Conservation (phyloP, 2,113 vertebrate genomes). For the Proterorhinus semilunaris region DNA sequence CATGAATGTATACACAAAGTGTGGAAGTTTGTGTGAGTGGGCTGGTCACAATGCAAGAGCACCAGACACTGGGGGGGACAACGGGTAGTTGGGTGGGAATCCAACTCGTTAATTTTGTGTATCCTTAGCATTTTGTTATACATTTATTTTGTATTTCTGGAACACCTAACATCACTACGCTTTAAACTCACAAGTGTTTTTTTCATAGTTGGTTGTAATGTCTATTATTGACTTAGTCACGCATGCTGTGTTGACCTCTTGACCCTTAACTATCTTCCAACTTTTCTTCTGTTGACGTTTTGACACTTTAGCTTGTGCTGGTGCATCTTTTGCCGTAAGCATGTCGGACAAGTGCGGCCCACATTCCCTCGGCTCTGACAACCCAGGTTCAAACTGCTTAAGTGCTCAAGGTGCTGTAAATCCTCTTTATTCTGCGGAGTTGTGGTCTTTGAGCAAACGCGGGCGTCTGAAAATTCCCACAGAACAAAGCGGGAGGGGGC, state of each 20-base stretch:
- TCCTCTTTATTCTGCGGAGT: constrained; percentile 66
- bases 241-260: not conserved
- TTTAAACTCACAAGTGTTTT: not conserved
- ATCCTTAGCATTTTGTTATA: no score
- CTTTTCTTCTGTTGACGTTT: not conserved
- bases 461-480: constrained; percentile 71
- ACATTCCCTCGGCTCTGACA: constrained; percentile 42
- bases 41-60: no score
- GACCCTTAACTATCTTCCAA: not conserved
- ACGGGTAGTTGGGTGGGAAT: no score
- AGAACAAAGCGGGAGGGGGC: constrained; percentile 45
- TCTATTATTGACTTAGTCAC: not conserved
- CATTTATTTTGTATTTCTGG: not conserved
- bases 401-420: constrained; percentile 59
- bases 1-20: not conserved
- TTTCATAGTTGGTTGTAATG: not conserved
- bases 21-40: not conserved
- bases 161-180: not conserved
- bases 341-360: constrained; percentile 15
- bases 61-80: no score
- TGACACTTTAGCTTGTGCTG: not conserved
- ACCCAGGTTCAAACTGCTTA: constrained; percentile 50
- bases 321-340: constrained; percentile 6
- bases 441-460: constrained; percentile 57
- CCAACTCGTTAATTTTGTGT: no score